Percentiles rank a stretch among this genome's conserved stretches.
Evolutionary conservation across 1,140 invertebrate species (phyloP).

Genomic region (Drosophila setifemur): DNA sequence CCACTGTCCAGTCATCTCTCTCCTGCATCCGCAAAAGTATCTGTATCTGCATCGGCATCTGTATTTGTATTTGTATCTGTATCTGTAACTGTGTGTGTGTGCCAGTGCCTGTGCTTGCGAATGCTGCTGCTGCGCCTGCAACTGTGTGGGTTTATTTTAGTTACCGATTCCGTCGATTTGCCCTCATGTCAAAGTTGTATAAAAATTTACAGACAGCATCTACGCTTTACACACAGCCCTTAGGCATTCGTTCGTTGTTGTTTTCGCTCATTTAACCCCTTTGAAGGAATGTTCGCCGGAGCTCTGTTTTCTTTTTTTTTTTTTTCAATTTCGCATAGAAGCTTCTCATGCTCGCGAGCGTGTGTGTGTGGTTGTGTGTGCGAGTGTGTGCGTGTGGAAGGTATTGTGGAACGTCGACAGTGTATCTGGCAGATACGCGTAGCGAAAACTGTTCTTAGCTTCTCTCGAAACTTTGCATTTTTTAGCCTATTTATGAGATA

Average conservation of each 20-base stretch:
- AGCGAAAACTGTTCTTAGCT: not conserved
- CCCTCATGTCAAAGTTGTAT: slow-evolving; percentile 37
- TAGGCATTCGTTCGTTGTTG: slow-evolving; percentile 44
- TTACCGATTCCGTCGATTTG: slow-evolving; percentile 49
- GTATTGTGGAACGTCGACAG: slow-evolving; percentile 71
- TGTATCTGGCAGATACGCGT: slow-evolving; percentile 24
- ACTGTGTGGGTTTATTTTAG: slow-evolving; percentile 56
- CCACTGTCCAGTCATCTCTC: slow-evolving; percentile 24
- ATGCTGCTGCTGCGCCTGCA: slow-evolving; percentile 6
- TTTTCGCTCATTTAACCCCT: slow-evolving; percentile 75
- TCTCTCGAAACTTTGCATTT: slow-evolving; percentile 11
- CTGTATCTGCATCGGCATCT: slow-evolving; percentile 8
- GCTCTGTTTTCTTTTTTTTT: slow-evolving; percentile 28
- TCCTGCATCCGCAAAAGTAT: slow-evolving; percentile 22
- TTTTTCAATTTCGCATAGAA: slow-evolving; percentile 41
- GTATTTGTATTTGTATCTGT: slow-evolving; percentile 5
- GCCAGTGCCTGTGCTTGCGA: not conserved
- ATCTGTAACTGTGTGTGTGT: too few species aligned
- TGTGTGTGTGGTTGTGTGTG: slow-evolving; percentile 39
- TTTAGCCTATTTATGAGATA: slow-evolving; percentile 44
- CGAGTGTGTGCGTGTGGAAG: slow-evolving; percentile 45
- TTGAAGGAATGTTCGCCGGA: slow-evolving; percentile 64
- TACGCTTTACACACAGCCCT: slow-evolving; percentile 45
- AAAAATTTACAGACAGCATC: slow-evolving; percentile 67
- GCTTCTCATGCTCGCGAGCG: slow-evolving; percentile 14